Conservation (phyloP, 1,140 invertebrate genomes). For the Drosophila funebris region DNA sequence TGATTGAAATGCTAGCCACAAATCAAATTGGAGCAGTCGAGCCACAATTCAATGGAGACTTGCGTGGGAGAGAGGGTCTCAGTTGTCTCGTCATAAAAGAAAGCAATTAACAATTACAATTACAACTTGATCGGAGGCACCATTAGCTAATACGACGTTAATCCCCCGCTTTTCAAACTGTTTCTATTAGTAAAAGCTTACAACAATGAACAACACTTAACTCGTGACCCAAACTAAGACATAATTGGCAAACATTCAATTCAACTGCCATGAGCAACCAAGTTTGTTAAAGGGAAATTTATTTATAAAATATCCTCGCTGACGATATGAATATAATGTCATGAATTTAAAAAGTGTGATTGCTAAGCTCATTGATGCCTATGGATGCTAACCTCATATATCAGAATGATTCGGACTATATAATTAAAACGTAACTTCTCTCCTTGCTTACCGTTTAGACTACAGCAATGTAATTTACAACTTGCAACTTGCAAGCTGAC, state of each 20-base stretch:
- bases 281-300: background rate
- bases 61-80: slow-evolving; percentile 35
- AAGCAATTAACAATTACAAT: slow-evolving; percentile 71
- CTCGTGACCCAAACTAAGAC: background rate
- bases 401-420: too few relatives aligned
- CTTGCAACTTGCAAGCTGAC: too few relatives aligned
- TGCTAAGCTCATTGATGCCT: too few relatives aligned
- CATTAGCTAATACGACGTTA: slow-evolving; percentile 79
- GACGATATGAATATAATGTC: too few relatives aligned
- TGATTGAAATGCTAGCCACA: slow-evolving; percentile 42
- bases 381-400: too few relatives aligned
- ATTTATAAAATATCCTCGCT: too few relatives aligned
- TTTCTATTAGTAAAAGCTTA: slow-evolving; percentile 2
- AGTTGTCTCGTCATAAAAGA: slow-evolving; percentile 48
- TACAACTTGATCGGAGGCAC: slow-evolving; percentile 32
- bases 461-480: too few relatives aligned
- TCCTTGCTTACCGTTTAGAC: too few relatives aligned
- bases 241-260: too few relatives aligned
- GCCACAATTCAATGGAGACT: background rate
- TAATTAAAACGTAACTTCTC: too few relatives aligned
- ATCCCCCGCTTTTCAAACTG: slow-evolving; percentile 41
- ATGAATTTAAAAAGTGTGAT: too few relatives aligned
- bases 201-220: slow-evolving; percentile 13
- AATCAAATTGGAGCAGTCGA: slow-evolving; percentile 67
- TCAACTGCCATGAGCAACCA: background rate